A percentile compares a stretch with the other conserved stretches of the same genome.
Conservation (phyloP, 2,888 invertebrate genomes). For the Yponomeuta evonymella region DNA sequence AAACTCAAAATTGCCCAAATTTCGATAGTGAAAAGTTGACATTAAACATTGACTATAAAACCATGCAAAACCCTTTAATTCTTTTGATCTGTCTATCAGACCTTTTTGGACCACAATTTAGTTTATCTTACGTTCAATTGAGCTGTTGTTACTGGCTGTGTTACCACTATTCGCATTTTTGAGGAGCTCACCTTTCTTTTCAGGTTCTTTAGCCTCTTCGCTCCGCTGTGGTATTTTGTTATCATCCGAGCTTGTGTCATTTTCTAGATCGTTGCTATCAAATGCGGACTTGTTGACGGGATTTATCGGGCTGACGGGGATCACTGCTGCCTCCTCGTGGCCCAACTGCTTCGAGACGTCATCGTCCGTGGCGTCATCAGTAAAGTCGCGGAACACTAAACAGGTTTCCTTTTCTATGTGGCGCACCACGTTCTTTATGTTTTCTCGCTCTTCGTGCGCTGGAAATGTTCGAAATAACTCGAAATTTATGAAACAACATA, state of each 20-base stretch:
- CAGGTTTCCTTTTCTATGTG: constrained; percentile 65
- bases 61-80: too few species aligned
- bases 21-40: too few species aligned
- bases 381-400: constrained; percentile 42
- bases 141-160: too few species aligned
- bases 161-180: too few species aligned
- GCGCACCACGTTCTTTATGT: constrained; percentile 51
- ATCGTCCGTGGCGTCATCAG: background rate
- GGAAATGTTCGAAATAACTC: background rate
- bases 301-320: too few species aligned
- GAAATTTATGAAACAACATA: too few species aligned
- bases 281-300: too few species aligned
- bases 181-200: background rate
- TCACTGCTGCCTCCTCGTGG: background rate
- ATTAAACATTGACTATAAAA: too few species aligned
- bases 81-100: too few species aligned
- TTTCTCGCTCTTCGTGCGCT: constrained; percentile 61
- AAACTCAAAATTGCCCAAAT: too few species aligned
- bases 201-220: background rate
- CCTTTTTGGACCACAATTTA: too few species aligned
- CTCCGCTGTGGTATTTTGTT: background rate
- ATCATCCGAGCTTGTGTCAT: constrained; percentile 5
- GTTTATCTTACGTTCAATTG: too few species aligned
- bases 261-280: background rate
- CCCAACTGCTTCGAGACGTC: background rate